Percentiles rank a stretch among this genome's conserved stretches.
Conservation (phyloP, 2,888 invertebrate species). For the Eupithecia centaureata region DNA sequence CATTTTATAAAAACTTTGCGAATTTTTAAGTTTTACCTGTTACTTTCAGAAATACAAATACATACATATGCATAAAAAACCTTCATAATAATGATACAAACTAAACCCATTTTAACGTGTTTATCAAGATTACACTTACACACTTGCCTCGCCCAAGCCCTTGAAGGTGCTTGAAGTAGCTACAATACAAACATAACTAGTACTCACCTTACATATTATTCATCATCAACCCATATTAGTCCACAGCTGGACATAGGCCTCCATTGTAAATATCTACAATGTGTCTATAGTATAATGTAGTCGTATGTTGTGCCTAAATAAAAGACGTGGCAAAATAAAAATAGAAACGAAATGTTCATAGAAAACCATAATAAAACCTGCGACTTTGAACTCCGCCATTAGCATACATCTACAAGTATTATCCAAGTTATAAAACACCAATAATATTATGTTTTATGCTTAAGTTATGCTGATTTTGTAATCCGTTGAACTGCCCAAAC, state of each 20-base stretch:
- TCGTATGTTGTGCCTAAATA: neutral
- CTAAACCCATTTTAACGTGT: neutral
- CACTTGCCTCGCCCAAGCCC: neutral
- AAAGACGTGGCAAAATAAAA: neutral
- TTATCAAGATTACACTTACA: neutral
- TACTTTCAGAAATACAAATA: too few species aligned
- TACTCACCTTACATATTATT: neutral
- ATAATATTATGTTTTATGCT: conserved; percentile 22
- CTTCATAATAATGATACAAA: neutral
- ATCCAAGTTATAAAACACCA: conserved; percentile 14
- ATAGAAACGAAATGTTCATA: neutral
- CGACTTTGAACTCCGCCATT: neutral
- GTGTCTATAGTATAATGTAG: neutral
- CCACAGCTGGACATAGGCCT: too few species aligned
- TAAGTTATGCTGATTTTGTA: conserved; percentile 12
- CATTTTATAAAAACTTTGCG: too few species aligned
- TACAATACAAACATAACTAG: neutral
- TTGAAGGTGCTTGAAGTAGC: too few species aligned
- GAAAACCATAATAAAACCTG: neutral
- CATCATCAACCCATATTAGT: too few species aligned
- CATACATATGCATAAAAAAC: too few species aligned
- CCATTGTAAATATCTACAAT: neutral
- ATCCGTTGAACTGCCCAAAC: conserved; percentile 20
- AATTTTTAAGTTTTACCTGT: too few species aligned
- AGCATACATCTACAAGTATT: neutral